Evolutionary conservation across 2,888 invertebrate species (phyloP), one percentile per base, ranked within the genome.

Genomic region (Leucophenga maculata): DNA sequence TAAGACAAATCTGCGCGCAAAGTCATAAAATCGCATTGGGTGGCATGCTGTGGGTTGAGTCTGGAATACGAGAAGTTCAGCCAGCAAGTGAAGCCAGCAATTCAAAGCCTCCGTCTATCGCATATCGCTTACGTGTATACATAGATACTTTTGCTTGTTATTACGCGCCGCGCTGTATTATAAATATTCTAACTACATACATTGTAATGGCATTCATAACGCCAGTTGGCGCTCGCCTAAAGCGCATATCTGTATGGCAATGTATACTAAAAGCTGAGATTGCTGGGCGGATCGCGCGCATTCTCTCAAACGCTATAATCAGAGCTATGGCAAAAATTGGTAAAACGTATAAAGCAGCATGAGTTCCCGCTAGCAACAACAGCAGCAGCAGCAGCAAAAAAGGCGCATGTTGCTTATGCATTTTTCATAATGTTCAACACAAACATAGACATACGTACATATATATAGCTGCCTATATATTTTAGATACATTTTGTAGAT

Each of bases 371-470:
- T 11, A 39, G 39, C 39, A 11, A 11, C 39, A 39, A 39, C 39
- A 39, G 3, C 54, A 54, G 6, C 50, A 39, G 39, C 39, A 11
- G 1, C 39, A 39, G 50, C 50, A 3, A 8, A 3, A 54, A 54
- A 20, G 54, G 54, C 54, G 75, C 75, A 46, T 39, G 65, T 55
- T 71, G 76, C 78, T 77, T 83, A 80, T 82, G 80, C 82, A 82
- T 82, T 81, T 82, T 82, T 82, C 80, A 82, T 82, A 77, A 74
- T 74, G 64, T 71, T 73, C 57, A 74, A 76, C 74, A 77, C 73
- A 72, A 71, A 60, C 68, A 44, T 50, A 77, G 75, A 77, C 71
- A 71, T 71, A 57, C 68, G 22, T 65, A 64, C 22, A 39, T 16
- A 50, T 32, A 14, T 62, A 18, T 60, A 44, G 46, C 39, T 52